Base-by-base conservation (phyloP, 2,888 invertebrate genomes). In the Timandra comae region DNA sequence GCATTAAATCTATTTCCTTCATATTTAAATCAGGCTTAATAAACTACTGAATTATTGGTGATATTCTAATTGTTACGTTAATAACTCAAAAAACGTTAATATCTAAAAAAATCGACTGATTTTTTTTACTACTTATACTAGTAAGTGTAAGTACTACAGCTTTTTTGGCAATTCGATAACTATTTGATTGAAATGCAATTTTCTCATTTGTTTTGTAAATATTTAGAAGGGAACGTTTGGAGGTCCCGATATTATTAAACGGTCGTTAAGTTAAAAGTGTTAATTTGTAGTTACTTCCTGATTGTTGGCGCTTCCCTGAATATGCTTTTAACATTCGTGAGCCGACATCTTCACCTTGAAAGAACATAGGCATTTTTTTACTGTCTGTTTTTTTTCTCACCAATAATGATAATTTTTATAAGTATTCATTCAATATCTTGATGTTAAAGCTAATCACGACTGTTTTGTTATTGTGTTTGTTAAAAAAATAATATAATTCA, bases 291-390 rank as follows among this genome's bases (percentile, higher is more conserved):
- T 50, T 46, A 72, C 71, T 81, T 81, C 79, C 80, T 78, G 63
- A 50, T 74, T 71, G 62, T 58, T 58, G 61, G 63, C 57, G 72
- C 77, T 79, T 77, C 74, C 76, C 79, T 78, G 66, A 75, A 68
- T 69, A 63, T 56, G 63, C 67, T 71, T 67, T 66, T 65, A 66
- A 55, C 58, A 56, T 69, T 76, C 71, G 74, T 76, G 75, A 62
- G 65, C 63, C 65, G 64, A 70, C 77, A 60, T 78, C 74, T 73
- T 81, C 64, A 79, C 81, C 81, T 82, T 82, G 81, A 73, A 59
- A 63, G 63, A 72, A 66, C 68, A 68, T 68, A 69, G 63, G 60
- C 51, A 56, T 68, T 80, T 82, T 81, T 79, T 79, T 52, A 48
- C 42, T 46, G 60, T 63, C 56, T 60, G 65, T 77, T 79, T 79